phyloP scores from a whole-genome alignment of 2,888 invertebrate genomes.

The Ennomos fuscantarius region DNA sequence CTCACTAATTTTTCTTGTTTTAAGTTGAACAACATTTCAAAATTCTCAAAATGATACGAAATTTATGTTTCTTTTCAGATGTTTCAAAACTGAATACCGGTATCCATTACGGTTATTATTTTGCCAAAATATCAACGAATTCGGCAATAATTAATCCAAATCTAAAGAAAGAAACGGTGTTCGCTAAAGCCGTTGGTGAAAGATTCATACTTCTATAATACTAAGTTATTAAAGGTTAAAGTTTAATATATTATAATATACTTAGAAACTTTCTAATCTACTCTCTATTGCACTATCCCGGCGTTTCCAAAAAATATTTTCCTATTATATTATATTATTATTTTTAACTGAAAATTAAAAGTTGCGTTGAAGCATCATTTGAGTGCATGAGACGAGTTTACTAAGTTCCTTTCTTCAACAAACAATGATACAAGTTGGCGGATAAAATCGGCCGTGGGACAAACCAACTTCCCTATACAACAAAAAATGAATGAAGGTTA shows the following conservation, averaged over 20 bases:
- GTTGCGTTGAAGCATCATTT: neutral
- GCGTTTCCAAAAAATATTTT: conserved; percentile 73
- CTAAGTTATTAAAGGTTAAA: conserved; percentile 34
- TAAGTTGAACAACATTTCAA: too few relatives aligned
- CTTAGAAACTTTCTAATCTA: conserved; percentile 63
- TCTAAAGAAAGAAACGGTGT: conserved; percentile 23
- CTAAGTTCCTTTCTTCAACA: too few relatives aligned
- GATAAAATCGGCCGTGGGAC: too few relatives aligned
- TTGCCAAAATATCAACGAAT: conserved; percentile 8
- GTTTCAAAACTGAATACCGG: too few relatives aligned
- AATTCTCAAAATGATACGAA: too few relatives aligned
- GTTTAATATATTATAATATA: conserved; percentile 33
- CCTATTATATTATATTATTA: conserved; percentile 53
- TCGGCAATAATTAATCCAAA: conserved; percentile 7
- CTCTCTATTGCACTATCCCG: conserved; percentile 83
- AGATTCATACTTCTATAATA: conserved; percentile 31
- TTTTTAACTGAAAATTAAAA: conserved; percentile 52
- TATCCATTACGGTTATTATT: too few relatives aligned
- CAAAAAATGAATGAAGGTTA: too few relatives aligned
- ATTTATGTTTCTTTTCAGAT: too few relatives aligned
- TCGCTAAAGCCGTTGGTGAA: conserved; percentile 36
- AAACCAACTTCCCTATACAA: too few relatives aligned
- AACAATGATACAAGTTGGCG: too few relatives aligned
- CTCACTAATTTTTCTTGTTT: too few relatives aligned
- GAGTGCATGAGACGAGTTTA: conserved; percentile 1